Base-by-base conservation (phyloP, 2,888 invertebrate species). In the Cheilosia impressa region DNA sequence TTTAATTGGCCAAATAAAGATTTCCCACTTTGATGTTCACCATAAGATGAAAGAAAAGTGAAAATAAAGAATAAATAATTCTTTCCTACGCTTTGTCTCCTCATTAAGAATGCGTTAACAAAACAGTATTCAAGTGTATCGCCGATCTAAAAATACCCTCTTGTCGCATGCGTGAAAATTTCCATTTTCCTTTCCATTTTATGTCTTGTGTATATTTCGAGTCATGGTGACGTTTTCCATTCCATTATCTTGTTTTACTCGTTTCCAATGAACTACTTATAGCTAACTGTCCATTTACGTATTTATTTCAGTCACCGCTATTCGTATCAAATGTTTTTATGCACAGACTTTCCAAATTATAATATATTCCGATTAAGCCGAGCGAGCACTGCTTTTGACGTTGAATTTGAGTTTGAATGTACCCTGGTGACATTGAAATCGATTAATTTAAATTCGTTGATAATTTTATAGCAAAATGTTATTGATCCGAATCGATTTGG, bases 101-200 rank as follows among this genome's bases (percentile, higher is more conserved):
- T 57, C 34, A 50, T 50, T 50, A 38, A 60, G 41, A 60, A 52
- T 60, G 60, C 41, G 52, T 52, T 19, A 7, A 15, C 31, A 50
- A 13, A 17, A n/a, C 27, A n/a, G 45, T 58, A 43, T 57, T 9
- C 50, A 17, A 72, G 52, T 31, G 41, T 31, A 27, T 52, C 17
- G 27, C 41, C 27, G 9, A 22, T 55, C 72, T 55, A 73, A 73
- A 73, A 73, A 73, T 73, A 63, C 17, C n/a, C 41, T 24, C 31
- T 22, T n/a, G 58, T 38, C 50, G 38, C 24, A 38, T 13, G 13
- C 13, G 38, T 38, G 38, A 13, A 38, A 13, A 38, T 38, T 38
- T 3, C 13, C 4, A 38, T 38, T 38, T 38, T 38, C 38, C 38
- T 38, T 38, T 13, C 13, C 3, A 38, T 4, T 13, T 38, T 38